These are phyloP conservation scores for Zelostemma sp. DNA, from an alignment of 1,140 invertebrate species.

Conservation along the genomic window DNA sequence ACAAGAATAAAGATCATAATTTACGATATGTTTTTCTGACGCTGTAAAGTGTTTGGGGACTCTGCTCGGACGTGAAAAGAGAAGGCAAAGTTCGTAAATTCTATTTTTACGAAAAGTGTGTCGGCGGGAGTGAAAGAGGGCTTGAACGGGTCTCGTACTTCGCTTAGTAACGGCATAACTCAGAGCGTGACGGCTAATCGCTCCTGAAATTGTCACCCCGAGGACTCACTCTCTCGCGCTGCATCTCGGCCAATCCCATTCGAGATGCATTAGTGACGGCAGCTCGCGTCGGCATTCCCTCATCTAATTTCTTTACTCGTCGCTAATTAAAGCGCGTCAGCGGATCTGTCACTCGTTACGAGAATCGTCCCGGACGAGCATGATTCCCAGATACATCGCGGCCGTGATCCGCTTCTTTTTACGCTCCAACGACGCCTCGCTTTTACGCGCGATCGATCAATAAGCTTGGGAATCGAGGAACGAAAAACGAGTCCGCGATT, in stretches of 20 bases:
- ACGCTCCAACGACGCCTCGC: neutral
- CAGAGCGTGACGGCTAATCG: conserved; percentile 68
- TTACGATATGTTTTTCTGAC: too few relatives aligned
- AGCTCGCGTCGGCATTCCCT: conserved; percentile 24
- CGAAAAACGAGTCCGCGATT: too few relatives aligned
- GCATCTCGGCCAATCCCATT: conserved; percentile 28
- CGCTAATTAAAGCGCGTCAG: conserved; percentile 48
- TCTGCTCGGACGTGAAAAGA: too few relatives aligned
- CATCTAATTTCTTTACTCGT: conserved; percentile 36
- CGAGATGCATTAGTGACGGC: conserved; percentile 46
- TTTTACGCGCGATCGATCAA: too few relatives aligned
- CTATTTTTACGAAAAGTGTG: conserved; percentile 47
- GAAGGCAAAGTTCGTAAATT: conserved; percentile 17
- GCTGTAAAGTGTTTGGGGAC: too few relatives aligned
- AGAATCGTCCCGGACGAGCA: neutral
- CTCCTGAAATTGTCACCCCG: conserved; percentile 67
- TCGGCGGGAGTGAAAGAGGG: conserved; percentile 11
- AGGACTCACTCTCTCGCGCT: conserved; percentile 54
- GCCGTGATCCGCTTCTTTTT: neutral
- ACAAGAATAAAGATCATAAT: too few relatives aligned
- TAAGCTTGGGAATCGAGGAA: too few relatives aligned
- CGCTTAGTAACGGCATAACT: conserved; percentile 63
- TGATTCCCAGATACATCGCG: neutral
- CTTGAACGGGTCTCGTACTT: conserved; percentile 37
- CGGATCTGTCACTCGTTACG: conserved; percentile 36